phyloP scores from a whole-genome alignment of 2,113 vertebrate species.

The Dromaius novaehollandiae region DNA sequence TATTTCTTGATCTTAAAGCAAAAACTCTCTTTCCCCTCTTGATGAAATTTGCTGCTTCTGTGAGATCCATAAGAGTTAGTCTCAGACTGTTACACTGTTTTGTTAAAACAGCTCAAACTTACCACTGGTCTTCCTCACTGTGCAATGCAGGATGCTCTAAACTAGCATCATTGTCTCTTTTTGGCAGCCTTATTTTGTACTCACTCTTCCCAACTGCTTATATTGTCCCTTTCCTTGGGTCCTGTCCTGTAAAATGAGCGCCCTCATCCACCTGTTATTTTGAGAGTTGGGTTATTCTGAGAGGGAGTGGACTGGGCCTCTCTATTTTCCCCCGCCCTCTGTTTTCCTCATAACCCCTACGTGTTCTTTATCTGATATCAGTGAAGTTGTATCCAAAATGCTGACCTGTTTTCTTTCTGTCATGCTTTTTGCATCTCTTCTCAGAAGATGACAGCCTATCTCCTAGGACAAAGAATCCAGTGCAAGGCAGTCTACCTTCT shows the following conservation, averaged over 20 bases:
- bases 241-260: background rate
- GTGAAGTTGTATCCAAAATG: background rate
- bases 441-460: background rate
- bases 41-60: background rate
- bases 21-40: background rate
- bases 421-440: background rate
- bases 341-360: background rate
- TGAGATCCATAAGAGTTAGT: background rate
- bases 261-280: background rate
- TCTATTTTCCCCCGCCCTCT: background rate
- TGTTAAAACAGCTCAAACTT: background rate
- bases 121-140: background rate
- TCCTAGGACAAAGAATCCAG: background rate
- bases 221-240: background rate
- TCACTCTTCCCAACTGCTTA: background rate
- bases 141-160: background rate
- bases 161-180: rapidly evolving
- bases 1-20: background rate
- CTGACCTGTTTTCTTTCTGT: background rate
- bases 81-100: background rate
- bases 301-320: background rate
- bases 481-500: background rate
- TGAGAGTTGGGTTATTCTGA: background rate
- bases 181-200: background rate
- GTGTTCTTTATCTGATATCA: background rate